Conservation (phyloP, 2,797 vertebrate genomes). For the Clarias pachynema region DNA sequence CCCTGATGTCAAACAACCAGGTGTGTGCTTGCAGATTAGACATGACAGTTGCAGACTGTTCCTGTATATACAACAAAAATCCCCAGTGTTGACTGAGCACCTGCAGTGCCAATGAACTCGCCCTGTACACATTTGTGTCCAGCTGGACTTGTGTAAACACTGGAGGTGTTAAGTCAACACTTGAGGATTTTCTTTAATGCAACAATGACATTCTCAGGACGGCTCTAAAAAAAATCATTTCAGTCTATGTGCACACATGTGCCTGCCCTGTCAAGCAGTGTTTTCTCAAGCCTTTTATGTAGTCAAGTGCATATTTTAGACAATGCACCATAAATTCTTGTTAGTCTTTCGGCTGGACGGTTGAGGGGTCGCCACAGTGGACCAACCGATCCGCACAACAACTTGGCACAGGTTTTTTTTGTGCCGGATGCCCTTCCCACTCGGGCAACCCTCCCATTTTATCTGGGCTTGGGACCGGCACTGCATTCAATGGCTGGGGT, state of each 20-base stretch:
- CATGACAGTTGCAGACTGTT: conserved; percentile 25
- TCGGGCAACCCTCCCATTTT: no score
- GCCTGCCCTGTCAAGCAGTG: background rate
- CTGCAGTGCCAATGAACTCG: conserved; percentile 8
- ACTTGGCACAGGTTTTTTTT: no score
- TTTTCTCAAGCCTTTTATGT: no score
- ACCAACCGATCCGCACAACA: no score
- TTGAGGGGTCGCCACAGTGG: no score
- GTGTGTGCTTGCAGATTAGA: conserved; percentile 8
- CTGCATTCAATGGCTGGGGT: no score
- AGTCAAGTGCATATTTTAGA: background rate
- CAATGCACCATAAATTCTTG: no score
- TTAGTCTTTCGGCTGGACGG: no score
- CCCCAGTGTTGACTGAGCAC: conserved; percentile 17
- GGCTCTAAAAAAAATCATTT: background rate
- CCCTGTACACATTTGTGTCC: background rate
- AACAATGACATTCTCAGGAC: no score
- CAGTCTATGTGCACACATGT: background rate
- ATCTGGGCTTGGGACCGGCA: no score
- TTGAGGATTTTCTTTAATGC: background rate
- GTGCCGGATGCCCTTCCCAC: no score
- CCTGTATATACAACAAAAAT: conserved; percentile 7
- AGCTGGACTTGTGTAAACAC: conserved; percentile 18
- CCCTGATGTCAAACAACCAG: background rate
- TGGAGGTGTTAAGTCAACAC: conserved; percentile 10